These are phyloP conservation scores for Cetoscarus ocellatus DNA, from an alignment of 2,797 vertebrate species.

Conservation along the genomic window DNA sequence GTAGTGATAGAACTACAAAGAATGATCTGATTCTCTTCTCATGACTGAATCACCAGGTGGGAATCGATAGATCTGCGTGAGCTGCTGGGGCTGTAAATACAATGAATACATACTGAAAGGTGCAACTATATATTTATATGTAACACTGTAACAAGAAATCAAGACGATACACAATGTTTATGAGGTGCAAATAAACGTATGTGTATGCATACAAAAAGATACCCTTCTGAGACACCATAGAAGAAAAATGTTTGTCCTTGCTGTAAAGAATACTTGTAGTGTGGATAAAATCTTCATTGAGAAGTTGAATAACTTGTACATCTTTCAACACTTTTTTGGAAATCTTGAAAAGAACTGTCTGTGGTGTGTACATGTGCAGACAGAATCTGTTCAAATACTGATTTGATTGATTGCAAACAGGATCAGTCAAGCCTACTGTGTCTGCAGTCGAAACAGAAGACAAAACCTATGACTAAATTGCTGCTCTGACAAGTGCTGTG, in stretches of 20 bases:
- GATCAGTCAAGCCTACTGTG: background rate
- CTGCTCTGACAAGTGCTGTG: too few relatives aligned
- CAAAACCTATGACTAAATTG: background rate
- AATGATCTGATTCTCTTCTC: background rate
- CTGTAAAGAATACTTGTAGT: background rate
- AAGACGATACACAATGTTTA: background rate
- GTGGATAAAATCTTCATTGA: background rate
- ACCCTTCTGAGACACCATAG: background rate
- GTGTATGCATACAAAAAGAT: background rate
- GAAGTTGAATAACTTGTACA: background rate
- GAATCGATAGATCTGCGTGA: background rate
- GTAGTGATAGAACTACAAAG: background rate
- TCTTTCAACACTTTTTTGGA: background rate
- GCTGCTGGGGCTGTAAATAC: background rate
- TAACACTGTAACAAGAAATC: background rate
- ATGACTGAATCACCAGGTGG: background rate
- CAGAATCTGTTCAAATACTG: background rate
- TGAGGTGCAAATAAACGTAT: background rate
- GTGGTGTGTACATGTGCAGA: slow-evolving; percentile 3
- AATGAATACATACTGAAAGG: background rate
- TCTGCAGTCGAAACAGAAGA: background rate
- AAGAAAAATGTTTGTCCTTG: background rate
- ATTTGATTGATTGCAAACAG: background rate
- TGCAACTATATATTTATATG: background rate
- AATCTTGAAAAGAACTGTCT: background rate